Evolutionary conservation across 2,113 vertebrate genomes (phyloP).

Genomic region (Sus scrofa): T2T-Sscrofa CM000812.6:69264001-69264500

Average conservation of each 20-base stretch:
- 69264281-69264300: not conserved
- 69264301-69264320: no score
- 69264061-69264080: not conserved
- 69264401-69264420: no score
- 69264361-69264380: no score
- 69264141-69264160: not conserved
- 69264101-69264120: not conserved
- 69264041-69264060: not conserved
- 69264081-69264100: not conserved
- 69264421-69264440: no score
- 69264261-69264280: not conserved
- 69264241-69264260: constrained; percentile 3
- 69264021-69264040: not conserved
- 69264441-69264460: no score
- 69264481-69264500: no score
- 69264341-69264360: no score
- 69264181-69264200: not conserved
- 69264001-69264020: not conserved
- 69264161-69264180: not conserved
- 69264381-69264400: no score
- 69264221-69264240: not conserved
- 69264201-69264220: not conserved
- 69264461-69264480: no score
- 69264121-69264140: not conserved
- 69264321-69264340: no score